phyloP scores from a whole-genome alignment of 1,140 invertebrate genomes.

The Drosophila mayri region DNA sequence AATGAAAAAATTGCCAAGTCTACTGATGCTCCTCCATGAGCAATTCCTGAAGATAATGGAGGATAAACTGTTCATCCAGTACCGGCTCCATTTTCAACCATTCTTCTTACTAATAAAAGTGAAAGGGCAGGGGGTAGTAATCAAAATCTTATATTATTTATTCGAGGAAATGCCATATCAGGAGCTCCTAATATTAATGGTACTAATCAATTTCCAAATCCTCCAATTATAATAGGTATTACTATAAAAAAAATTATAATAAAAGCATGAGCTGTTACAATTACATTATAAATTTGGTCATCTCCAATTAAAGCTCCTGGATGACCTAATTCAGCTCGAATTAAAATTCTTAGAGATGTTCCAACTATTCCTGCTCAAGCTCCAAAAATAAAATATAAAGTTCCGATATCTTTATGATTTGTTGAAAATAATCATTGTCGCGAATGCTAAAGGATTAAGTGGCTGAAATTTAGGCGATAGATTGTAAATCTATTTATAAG shows the following conservation, averaged over 20 bases:
- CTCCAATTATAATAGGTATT: constrained; percentile 91
- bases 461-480: constrained; percentile 86
- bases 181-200: constrained; percentile 89
- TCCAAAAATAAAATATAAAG: constrained; percentile 90
- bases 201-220: constrained; percentile 92
- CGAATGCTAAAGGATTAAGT: constrained; percentile 85
- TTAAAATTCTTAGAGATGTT: constrained; percentile 87
- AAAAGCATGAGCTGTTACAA: constrained; percentile 91
- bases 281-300: constrained; percentile 90
- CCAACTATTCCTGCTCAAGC: constrained; percentile 89
- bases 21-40: constrained; percentile 87
- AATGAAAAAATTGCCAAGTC: constrained; percentile 89
- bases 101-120: constrained; percentile 86
- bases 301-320: constrained; percentile 87
- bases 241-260: constrained; percentile 92
- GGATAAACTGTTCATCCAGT: constrained; percentile 90
- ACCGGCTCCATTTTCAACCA: constrained; percentile 88
- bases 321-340: constrained; percentile 89
- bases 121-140: constrained; percentile 88
- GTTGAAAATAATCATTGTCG: constrained; percentile 88
- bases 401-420: constrained; percentile 92
- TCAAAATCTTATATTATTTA: constrained; percentile 93
- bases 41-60: constrained; percentile 87
- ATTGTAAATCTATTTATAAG: constrained; percentile 87
- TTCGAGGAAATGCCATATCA: constrained; percentile 91